phyloP scores from a whole-genome alignment of 2,113 vertebrate species.

The Aptenodytes forsteri region DNA sequence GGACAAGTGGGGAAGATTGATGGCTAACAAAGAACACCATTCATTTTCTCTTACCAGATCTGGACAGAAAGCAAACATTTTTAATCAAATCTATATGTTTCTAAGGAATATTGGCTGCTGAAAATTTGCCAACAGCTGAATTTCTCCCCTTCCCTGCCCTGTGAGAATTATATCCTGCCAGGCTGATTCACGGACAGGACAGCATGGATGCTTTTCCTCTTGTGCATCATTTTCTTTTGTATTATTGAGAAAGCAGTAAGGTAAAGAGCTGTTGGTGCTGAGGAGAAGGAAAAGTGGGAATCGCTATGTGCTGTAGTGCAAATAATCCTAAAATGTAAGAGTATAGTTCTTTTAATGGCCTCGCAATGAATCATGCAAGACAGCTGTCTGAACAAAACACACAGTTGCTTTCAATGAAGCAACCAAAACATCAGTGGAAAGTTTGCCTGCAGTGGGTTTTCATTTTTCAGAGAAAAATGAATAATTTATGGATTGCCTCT shows the following conservation, averaged over 20 bases:
- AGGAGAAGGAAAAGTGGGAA: not conserved
- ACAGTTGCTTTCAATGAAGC: conserved; percentile 25
- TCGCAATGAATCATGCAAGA: conserved; percentile 25
- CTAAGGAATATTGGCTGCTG: conserved; percentile 47
- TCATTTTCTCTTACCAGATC: conserved; percentile 53
- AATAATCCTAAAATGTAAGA: not conserved
- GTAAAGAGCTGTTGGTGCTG: not conserved
- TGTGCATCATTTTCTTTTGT: not conserved
- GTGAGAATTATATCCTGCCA: not conserved
- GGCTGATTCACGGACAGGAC: not conserved
- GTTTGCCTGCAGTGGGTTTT: conserved; percentile 27
- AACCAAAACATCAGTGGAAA: conserved; percentile 23
- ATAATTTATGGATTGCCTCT: not conserved
- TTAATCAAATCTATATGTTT: conserved; percentile 72
- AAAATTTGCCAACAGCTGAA: conserved; percentile 34
- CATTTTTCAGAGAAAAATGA: not conserved
- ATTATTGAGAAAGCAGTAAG: not conserved
- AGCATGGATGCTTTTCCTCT: not conserved
- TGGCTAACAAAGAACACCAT: conserved; percentile 53
- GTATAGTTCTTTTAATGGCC: not conserved
- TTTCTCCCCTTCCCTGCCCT: not conserved
- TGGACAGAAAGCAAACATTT: conserved; percentile 64
- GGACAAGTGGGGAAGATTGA: conserved; percentile 61
- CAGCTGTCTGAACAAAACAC: conserved; percentile 13
- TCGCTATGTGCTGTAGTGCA: not conserved